Evolutionary conservation across 2,113 vertebrate species (phyloP).

Genomic region (Dicentrarchus labrax): DNA sequence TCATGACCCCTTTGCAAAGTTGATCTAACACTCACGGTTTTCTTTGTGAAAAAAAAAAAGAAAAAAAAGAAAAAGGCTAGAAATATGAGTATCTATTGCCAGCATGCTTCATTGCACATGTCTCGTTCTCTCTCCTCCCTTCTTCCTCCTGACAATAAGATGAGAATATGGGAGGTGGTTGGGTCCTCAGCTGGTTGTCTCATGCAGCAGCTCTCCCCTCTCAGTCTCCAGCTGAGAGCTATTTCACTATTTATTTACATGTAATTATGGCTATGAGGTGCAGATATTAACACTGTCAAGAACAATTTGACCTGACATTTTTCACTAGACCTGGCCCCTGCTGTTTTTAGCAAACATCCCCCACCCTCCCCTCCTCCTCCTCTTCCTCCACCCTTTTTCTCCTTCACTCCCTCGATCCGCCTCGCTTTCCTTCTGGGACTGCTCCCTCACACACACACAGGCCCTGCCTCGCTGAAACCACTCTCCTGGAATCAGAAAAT

Average conservation of each 20-base stretch:
- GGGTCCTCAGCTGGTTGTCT: slow-evolving; percentile 93
- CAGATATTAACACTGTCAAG: slow-evolving; percentile 99
- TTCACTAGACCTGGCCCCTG: slow-evolving; percentile 91
- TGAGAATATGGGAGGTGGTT: slow-evolving; percentile 64
- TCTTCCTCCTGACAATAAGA: slow-evolving; percentile 57
- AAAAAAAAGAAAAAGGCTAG: not conserved
- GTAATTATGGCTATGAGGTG: slow-evolving; percentile 99
- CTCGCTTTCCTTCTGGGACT: slow-evolving; percentile 51
- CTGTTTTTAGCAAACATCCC: slow-evolving; percentile 84
- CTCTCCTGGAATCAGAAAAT: slow-evolving; percentile 89
- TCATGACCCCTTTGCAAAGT: slow-evolving; percentile 22
- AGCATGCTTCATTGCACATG: slow-evolving; percentile 47
- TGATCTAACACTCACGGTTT: slow-evolving; percentile 23
- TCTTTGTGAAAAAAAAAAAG: no score
- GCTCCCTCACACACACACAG: slow-evolving; percentile 38
- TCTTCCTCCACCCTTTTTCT: slow-evolving; percentile 28
- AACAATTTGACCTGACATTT: slow-evolving; percentile 99
- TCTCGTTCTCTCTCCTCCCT: slow-evolving; percentile 36
- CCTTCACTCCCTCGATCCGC: slow-evolving; percentile 59
- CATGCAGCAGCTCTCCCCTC: slow-evolving; percentile 83
- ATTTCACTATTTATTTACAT: slow-evolving; percentile 99
- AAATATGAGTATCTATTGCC: slow-evolving; percentile 37
- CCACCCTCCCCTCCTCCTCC: slow-evolving; percentile 36
- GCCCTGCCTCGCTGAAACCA: slow-evolving; percentile 65
- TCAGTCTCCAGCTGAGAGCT: slow-evolving; percentile 97